Conservation (phyloP, 2,113 vertebrate species). For the Acanthochromis polyacanthus region DNA sequence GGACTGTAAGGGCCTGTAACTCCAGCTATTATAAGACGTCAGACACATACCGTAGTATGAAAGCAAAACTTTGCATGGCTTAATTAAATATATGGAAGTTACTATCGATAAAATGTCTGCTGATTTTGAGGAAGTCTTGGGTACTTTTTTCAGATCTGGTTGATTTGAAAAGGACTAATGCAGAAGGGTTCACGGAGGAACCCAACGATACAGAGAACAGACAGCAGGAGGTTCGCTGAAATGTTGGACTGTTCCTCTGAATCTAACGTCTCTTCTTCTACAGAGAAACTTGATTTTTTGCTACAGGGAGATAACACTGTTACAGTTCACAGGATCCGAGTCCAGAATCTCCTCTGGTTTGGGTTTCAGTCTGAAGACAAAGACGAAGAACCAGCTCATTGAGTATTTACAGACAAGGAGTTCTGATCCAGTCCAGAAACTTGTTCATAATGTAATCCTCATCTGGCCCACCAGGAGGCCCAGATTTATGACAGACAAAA, state of each 20-base stretch:
- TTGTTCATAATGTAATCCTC: background rate
- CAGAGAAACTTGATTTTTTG: slow-evolving; percentile 30
- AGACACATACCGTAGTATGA: too few relatives aligned
- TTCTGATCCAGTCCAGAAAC: slow-evolving; percentile 7
- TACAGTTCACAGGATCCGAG: background rate
- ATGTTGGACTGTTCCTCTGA: slow-evolving; percentile 42
- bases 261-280: slow-evolving; percentile 20
- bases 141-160: too few relatives aligned
- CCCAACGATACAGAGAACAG: background rate
- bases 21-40: too few relatives aligned
- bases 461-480: slow-evolving; percentile 3
- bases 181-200: slow-evolving; percentile 9
- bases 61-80: too few relatives aligned
- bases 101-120: too few relatives aligned
- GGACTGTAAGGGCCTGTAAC: too few relatives aligned
- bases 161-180: too few relatives aligned
- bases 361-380: slow-evolving; percentile 5
- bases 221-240: background rate
- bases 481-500: background rate
- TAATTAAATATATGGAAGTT: too few relatives aligned
- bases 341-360: slow-evolving; percentile 11
- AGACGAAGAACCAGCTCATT: slow-evolving; percentile 11
- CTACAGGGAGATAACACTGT: slow-evolving; percentile 42
- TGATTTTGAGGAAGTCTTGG: too few relatives aligned
- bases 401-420: slow-evolving; percentile 21